Evolutionary conservation across 1,140 invertebrate species (phyloP).

Genomic region (Zaprionus inermis): DNA sequence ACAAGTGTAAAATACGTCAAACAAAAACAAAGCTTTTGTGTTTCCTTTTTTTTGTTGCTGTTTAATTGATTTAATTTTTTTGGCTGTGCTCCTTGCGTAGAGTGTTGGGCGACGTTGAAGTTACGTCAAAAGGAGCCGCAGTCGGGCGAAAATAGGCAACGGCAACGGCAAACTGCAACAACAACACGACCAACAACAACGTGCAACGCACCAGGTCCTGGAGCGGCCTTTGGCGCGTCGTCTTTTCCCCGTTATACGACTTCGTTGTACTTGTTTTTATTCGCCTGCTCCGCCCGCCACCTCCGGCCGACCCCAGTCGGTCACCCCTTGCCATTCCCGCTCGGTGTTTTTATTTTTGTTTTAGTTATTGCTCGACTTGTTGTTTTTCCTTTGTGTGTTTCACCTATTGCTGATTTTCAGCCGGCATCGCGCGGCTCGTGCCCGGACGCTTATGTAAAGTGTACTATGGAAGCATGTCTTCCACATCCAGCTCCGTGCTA

Average conservation of each 20-base stretch:
- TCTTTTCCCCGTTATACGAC: slow-evolving; percentile 18
- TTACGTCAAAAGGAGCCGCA: slow-evolving; percentile 71
- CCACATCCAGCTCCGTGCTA: slow-evolving; percentile 81
- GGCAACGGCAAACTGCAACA: slow-evolving; percentile 1
- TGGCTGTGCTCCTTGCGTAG: slow-evolving; percentile 16
- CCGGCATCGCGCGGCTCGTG: slow-evolving; percentile 48
- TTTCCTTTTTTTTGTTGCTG: slow-evolving; percentile 20
- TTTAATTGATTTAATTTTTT: slow-evolving; percentile 33
- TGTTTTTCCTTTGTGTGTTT: slow-evolving; percentile 9
- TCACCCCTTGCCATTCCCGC: slow-evolving; percentile 11
- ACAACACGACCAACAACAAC: slow-evolving; percentile 30
- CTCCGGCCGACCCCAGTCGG: neutral
- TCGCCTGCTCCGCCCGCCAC: neutral
- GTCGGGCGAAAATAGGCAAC: slow-evolving; percentile 19
- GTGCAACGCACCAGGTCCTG: slow-evolving; percentile 24
- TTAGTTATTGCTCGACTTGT: slow-evolving; percentile 15
- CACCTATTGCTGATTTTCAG: slow-evolving; percentile 39
- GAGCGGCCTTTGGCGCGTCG: slow-evolving; percentile 56
- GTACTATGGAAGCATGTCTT: slow-evolving; percentile 84
- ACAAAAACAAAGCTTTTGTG: neutral
- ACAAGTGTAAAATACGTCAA: slow-evolving; percentile 22
- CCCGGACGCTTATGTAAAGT: slow-evolving; percentile 72
- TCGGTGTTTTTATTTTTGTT: slow-evolving; percentile 31
- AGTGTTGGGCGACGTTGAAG: slow-evolving; percentile 46
- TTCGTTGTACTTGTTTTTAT: slow-evolving; percentile 8